Evolutionary conservation across 1,140 invertebrate species (phyloP).

Genomic region (Anthonomus grandis): DNA sequence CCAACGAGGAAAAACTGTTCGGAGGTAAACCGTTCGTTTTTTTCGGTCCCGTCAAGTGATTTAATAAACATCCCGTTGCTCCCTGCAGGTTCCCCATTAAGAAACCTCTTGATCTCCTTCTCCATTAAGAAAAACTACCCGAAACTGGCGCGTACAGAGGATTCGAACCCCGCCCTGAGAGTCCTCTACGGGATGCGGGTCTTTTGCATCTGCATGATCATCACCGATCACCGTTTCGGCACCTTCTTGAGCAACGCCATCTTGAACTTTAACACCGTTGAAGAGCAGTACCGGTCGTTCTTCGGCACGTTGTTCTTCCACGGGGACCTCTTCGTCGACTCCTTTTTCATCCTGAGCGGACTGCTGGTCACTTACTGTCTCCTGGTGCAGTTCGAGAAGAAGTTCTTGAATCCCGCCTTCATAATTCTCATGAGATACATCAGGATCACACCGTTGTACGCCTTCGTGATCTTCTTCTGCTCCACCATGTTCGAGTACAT

Average conservation of each 20-base stretch:
- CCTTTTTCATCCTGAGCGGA: constrained; percentile 63
- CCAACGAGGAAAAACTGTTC: constrained; percentile 28
- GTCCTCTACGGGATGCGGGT: constrained; percentile 54
- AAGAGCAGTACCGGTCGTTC: constrained; percentile 46
- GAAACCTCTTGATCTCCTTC: constrained; percentile 48
- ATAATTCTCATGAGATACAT: constrained; percentile 55
- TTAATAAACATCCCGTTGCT: background rate
- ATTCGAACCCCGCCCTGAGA: constrained; percentile 48
- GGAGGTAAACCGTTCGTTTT: constrained; percentile 24
- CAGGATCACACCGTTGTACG: constrained; percentile 40
- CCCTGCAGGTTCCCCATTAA: constrained; percentile 42
- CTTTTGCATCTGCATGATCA: constrained; percentile 53
- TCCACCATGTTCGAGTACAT: constrained; percentile 37
- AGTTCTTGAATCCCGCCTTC: constrained; percentile 46
- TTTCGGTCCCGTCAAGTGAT: background rate
- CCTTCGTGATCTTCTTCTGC: constrained; percentile 40
- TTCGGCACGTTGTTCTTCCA: constrained; percentile 52
- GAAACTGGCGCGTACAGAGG: constrained; percentile 46
- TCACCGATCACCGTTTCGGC: constrained; percentile 53
- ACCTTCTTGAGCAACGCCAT: constrained; percentile 52
- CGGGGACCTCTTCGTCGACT: constrained; percentile 62
- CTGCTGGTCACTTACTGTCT: constrained; percentile 53
- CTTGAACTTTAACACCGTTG: constrained; percentile 52
- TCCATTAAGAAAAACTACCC: constrained; percentile 49
- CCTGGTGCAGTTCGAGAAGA: constrained; percentile 51